These are phyloP conservation scores for Fragum whitleyi DNA, from an alignment of 2,888 invertebrate genomes.

Conservation along the genomic window DNA sequence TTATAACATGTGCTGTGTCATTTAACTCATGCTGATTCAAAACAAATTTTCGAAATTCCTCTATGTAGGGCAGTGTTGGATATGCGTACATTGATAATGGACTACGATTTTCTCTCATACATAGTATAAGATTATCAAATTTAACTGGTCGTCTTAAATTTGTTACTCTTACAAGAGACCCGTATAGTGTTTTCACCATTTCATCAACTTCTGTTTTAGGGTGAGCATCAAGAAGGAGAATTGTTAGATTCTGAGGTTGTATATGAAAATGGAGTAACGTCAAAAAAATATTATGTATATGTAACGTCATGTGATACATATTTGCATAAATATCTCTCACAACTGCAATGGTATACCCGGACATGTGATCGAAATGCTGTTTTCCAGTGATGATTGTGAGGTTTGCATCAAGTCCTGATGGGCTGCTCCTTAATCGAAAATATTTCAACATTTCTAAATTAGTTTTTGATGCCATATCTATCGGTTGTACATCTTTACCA, in stretches of 20 bases:
- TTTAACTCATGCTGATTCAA: slow-evolving; percentile 37
- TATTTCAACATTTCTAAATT: slow-evolving; percentile 42
- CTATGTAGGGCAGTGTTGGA: slow-evolving; percentile 33
- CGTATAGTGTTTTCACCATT: slow-evolving; percentile 38
- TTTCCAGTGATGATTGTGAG: neutral
- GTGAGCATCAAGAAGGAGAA: slow-evolving; percentile 53
- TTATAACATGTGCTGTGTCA: neutral
- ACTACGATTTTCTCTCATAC: slow-evolving; percentile 46
- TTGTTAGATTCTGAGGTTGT: slow-evolving; percentile 36
- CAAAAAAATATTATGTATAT: slow-evolving; percentile 48
- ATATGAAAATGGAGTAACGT: slow-evolving; percentile 43
- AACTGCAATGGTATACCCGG: slow-evolving; percentile 47
- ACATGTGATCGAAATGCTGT: slow-evolving; percentile 15
- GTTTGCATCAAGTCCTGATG: slow-evolving; percentile 1
- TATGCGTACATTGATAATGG: slow-evolving; percentile 35
- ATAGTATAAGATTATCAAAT: slow-evolving; percentile 42
- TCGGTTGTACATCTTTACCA: neutral
- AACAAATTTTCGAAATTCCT: slow-evolving; percentile 53
- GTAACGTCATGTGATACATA: slow-evolving; percentile 53
- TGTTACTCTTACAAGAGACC: slow-evolving; percentile 45
- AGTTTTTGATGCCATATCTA: slow-evolving; percentile 24
- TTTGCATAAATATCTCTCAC: slow-evolving; percentile 53
- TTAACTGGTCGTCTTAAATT: slow-evolving; percentile 25
- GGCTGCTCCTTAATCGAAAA: neutral
- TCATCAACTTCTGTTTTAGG: slow-evolving; percentile 48